Evolutionary conservation across 2,888 invertebrate species (phyloP), one percentile per base, ranked within the genome.

Genomic region (Dicyrtomina minuta): DNA sequence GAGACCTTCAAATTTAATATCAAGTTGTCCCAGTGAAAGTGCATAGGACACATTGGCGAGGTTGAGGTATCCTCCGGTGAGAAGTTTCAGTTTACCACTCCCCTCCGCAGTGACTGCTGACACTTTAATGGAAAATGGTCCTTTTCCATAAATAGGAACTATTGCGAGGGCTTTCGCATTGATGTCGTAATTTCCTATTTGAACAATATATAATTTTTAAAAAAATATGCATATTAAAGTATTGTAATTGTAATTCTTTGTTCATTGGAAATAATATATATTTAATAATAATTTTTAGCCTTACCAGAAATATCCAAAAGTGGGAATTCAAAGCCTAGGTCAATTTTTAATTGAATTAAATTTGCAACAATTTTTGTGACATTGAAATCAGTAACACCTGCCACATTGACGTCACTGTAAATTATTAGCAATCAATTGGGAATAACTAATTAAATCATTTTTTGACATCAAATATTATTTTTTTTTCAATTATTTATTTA

Each of bases 121-220:
- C 0, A 64, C 49, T 39, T 13, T 22, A n/a, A 69, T 64, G 24
- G 27, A 27, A 26, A 69, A 69, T 13, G 64, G 56, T 58, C 69
- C 69, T 13, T 13, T 13, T 4, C 69, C 69, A 12, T 64, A 64
- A 33, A 69, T 24, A 20, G 69, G 69, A 22, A 69, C 33, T 49
- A 69, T 64, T 33, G 33, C 43, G 10, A 20, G 5, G 6, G 49
- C 49, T 3, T 49, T 6, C 1, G 60, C 69, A 22, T 64, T 33
- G n/a, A 69, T 22, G 17, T 58, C 64, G 44, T 69, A 69, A 58
- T 64, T 56, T 26, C 69, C 69, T 69, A 15, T 6, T 10, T 15
- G 49, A 46, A n/a, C 6, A 46, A n/a, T n/a, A n/a, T n/a, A n/a
- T n/a, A n/a, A n/a, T n/a, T n/a, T n/a, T n/a, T n/a, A n/a, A 46